A percentile compares a stretch with the other conserved stretches of the same genome.
Conservation (phyloP, 2,888 invertebrate species). For the Parochlus steinenii region DNA sequence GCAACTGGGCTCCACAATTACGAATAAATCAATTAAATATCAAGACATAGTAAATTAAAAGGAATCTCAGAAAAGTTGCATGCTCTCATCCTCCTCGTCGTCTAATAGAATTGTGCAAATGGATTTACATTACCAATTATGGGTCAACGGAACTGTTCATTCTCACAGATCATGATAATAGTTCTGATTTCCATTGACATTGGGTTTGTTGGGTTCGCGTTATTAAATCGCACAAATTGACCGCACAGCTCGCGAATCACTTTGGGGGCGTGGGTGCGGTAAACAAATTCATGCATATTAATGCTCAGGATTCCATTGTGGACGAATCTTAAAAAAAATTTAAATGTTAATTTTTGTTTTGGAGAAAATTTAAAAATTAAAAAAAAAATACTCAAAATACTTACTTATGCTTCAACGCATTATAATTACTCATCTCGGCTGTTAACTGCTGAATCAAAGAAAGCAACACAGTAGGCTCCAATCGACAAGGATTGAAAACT, state of each 20-base stretch:
- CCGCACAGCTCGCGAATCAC: slow-evolving; percentile 60
- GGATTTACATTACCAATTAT: too few species aligned
- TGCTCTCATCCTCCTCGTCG: background rate
- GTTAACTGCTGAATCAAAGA: slow-evolving; percentile 90
- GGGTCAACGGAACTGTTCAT: background rate
- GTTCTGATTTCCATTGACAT: too few species aligned
- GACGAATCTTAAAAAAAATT: slow-evolving; percentile 47
- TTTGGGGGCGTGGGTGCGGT: slow-evolving; percentile 64
- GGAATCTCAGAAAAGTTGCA: too few species aligned
- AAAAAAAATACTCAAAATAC: slow-evolving; percentile 14
- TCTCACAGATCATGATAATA: background rate
- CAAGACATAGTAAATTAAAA: too few species aligned
- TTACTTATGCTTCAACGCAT: slow-evolving; percentile 66
- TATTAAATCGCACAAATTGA: slow-evolving; percentile 53
- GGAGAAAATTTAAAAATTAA: slow-evolving; percentile 5
- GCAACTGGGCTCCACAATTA: too few species aligned
- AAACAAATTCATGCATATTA: slow-evolving; percentile 57
- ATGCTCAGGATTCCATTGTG: slow-evolving; percentile 75
- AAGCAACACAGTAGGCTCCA: slow-evolving; percentile 77
- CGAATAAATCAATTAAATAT: too few species aligned
- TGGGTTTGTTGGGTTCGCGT: slow-evolving; percentile 45
- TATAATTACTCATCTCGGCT: slow-evolving; percentile 70
- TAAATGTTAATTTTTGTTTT: background rate
- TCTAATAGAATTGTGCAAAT: background rate
- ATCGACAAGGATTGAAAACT: slow-evolving; percentile 60